Evolutionary conservation across 2,888 invertebrate species (phyloP), one percentile per base, ranked within the genome.

Genomic region (Nycteola revayana): DNA sequence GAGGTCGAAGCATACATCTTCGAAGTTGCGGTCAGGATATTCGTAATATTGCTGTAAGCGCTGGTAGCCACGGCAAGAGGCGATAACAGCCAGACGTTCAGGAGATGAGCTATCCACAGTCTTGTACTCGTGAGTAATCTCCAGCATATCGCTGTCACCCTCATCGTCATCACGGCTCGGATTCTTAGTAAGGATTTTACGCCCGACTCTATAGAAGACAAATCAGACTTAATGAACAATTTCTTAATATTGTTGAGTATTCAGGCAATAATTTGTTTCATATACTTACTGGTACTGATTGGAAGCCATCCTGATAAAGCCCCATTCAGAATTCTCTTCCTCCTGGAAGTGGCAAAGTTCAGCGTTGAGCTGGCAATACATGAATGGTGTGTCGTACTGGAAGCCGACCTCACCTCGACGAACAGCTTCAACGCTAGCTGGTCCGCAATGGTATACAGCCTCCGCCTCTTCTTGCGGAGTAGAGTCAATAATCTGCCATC

Each of bases 401-500:
- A 93, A 91, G 32, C 93, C 93, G 9, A 95, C 92, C 71, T 94
- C 92, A 0, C 94, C 94, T 10, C 91, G 90, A 28, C 92, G 90
- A 1, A 95, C 91, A 9, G 94, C 94, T 56, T 91, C 91, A 8
- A 92, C 87, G 25, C 92, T 92, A 20, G 93, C 92, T 7, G 93
- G 90, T 59, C 92, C 90, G 78, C 94, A 90, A 49, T 90, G 86
- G 59, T 89, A 91, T 10, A 90, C 85, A 46, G 90, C 87, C 43
- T 91, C 92, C 9, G 92, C 91, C 60, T 90, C 90, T 64, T 93
- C 94, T 68, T 95, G 94, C 2, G 95, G 95, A 1, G 95, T 95
- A 3, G 94, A 90, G 64, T 95, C 95, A 45, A 95, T 92, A 9
- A 93, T 93, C 78, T 95, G 95, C 95, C 95, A 95, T 3, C 95